Base-by-base conservation (phyloP, 2,888 invertebrate genomes). In the Sphaerophoria taeniata region DNA sequence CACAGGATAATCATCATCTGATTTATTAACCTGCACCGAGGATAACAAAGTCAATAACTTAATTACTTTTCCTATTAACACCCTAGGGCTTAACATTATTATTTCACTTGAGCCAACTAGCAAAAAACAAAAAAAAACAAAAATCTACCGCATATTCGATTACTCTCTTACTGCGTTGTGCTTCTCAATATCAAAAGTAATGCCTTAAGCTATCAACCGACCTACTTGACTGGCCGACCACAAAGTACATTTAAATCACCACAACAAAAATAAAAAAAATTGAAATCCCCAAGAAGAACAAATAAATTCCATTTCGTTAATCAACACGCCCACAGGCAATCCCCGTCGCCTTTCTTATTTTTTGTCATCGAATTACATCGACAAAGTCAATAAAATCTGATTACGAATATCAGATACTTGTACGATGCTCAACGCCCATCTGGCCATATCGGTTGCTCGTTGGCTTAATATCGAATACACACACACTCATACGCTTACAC, bases 331-430 rank as follows among this genome's bases (percentile, higher is more conserved):
- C 43, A 12, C 39, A 24, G 24, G 1, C 24, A 24, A 24, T 24
- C 24, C 24, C 24, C 24, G 1, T n/a, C 16, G 45, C 45, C 61
- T 61, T n/a, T 45, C 58, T 36, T 39, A 24, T 24, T 24, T 24
- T 24, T 24, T 24, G 24, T 24, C 24, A 24, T 24, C 24, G 2
- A 16, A 45, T 45, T 31, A 31, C 45, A 45, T 39, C 31, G 31
- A 45, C 61, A 61, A 61, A 45, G 61, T 61, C 61, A 61, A 45
- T 61, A 61, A 61, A 61, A 61, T 45, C 61, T 61, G 45, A 61
- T 61, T 61, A 61, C 58, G 16, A 11, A 39, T 24, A 24, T 24
- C 1, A 58, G 16, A 11, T 58, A 36, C 58, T 39, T 58, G n/a
- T 36, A 6, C 24, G 6, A 16, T 7, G 7, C 16, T 11, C 14